phyloP scores from a whole-genome alignment of 2,888 invertebrate genomes.

The Hirtodrosophila trivittata region DNA sequence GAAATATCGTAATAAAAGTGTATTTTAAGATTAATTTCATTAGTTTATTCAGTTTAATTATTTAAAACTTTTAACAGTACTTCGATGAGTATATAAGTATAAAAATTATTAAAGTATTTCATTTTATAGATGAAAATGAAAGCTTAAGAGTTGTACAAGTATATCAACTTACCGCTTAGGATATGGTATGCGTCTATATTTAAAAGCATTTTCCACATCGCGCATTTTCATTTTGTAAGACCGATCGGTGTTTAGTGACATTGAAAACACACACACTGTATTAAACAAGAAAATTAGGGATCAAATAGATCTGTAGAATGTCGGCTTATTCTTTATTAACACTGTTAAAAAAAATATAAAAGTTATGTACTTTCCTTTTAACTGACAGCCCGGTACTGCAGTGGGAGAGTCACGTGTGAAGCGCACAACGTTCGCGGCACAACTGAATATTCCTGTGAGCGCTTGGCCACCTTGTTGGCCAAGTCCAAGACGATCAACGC shows the following conservation, averaged over 20 bases:
- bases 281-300: slow-evolving; percentile 8
- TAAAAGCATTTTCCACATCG: slow-evolving; percentile 83
- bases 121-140: too few species aligned
- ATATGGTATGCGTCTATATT: slow-evolving; percentile 83
- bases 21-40: too few species aligned
- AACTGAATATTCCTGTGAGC: slow-evolving; percentile 81
- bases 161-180: slow-evolving; percentile 82
- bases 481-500: slow-evolving; percentile 37
- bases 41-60: too few species aligned
- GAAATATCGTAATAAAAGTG: too few species aligned
- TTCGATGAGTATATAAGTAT: too few species aligned
- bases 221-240: slow-evolving; percentile 82
- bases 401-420: slow-evolving; percentile 76
- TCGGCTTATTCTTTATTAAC: slow-evolving; percentile 33
- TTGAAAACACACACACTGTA: slow-evolving; percentile 32
- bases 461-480: slow-evolving; percentile 80
- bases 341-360: slow-evolving; percentile 15
- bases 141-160: background rate
- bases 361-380: slow-evolving; percentile 33
- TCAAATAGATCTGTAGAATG: slow-evolving; percentile 20
- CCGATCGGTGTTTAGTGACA: slow-evolving; percentile 71
- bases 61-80: too few species aligned
- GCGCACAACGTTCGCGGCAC: slow-evolving; percentile 82
- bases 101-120: too few species aligned
- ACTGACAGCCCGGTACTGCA: slow-evolving; percentile 28